Evolutionary conservation across 2,797 vertebrate genomes (phyloP).

Genomic region (Fundulus diaphanus): DNA sequence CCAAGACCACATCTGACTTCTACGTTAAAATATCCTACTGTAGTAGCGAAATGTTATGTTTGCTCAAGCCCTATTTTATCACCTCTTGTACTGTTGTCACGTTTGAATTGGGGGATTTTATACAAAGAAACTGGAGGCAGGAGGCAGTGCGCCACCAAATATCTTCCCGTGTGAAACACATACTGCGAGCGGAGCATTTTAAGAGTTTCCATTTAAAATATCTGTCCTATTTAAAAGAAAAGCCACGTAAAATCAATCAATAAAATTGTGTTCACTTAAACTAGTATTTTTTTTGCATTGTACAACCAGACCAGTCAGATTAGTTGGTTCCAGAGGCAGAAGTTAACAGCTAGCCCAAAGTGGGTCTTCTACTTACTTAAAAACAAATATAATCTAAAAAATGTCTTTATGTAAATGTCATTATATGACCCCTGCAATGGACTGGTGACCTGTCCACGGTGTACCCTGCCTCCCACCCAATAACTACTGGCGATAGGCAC

Average conservation of each 20-base stretch:
- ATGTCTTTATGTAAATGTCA: neutral
- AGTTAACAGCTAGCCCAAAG: neutral
- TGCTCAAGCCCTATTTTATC: neutral
- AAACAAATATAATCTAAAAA: neutral
- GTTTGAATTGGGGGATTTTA: neutral
- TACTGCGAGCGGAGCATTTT: neutral
- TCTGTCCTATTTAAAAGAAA: neutral
- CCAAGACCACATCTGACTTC: neutral
- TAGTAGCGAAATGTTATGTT: neutral
- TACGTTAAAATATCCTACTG: neutral
- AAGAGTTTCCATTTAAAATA: neutral
- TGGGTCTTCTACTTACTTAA: neutral
- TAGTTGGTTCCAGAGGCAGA: neutral
- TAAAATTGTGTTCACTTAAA: neutral
- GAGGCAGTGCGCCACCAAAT: neutral
- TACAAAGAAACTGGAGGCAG: neutral
- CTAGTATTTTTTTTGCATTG: neutral
- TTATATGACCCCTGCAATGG: too few species aligned
- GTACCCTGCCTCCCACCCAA: too few species aligned
- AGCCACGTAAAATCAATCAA: neutral
- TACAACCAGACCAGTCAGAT: neutral
- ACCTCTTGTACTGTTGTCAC: neutral
- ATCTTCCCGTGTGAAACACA: neutral
- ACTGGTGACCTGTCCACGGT: too few species aligned
- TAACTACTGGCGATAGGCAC: too few species aligned